These are phyloP conservation scores for Brachionus angularis DNA, from an alignment of 1,140 invertebrate genomes.

Conservation along the genomic window DNA sequence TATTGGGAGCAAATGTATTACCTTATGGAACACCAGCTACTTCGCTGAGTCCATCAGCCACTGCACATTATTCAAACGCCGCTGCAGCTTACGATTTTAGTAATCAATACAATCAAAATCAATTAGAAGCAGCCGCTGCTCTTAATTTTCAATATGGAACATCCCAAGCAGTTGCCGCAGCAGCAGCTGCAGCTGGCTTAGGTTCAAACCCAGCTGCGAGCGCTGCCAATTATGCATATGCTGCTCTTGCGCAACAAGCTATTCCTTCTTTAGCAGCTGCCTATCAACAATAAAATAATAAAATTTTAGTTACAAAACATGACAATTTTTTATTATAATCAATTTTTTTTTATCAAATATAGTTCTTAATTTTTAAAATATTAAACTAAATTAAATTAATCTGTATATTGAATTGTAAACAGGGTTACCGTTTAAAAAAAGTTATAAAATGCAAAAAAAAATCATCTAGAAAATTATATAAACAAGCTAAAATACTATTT, in stretches of 20 bases:
- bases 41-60: background rate
- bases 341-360: no score
- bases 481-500: no score
- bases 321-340: conserved; percentile 5
- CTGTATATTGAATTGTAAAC: no score
- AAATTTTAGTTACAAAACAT: background rate
- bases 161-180: background rate
- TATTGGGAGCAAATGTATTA: conserved; percentile 34
- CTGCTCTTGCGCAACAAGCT: conserved; percentile 33
- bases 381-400: no score
- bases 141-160: conserved; percentile 28
- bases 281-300: conserved; percentile 34
- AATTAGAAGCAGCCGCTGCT: conserved; percentile 5
- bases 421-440: no score
- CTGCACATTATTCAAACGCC: background rate
- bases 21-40: conserved; percentile 3
- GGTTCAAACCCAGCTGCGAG: conserved; percentile 7
- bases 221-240: conserved; percentile 40
- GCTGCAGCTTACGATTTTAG: conserved; percentile 13
- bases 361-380: no score
- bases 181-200: conserved; percentile 14
- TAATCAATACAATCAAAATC: conserved; percentile 11
- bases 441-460: no score
- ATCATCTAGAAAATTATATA: no score
- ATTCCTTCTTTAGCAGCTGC: conserved; percentile 35